phyloP scores from a whole-genome alignment of 1,140 invertebrate genomes.

The Heliconius melpomene region DNA sequence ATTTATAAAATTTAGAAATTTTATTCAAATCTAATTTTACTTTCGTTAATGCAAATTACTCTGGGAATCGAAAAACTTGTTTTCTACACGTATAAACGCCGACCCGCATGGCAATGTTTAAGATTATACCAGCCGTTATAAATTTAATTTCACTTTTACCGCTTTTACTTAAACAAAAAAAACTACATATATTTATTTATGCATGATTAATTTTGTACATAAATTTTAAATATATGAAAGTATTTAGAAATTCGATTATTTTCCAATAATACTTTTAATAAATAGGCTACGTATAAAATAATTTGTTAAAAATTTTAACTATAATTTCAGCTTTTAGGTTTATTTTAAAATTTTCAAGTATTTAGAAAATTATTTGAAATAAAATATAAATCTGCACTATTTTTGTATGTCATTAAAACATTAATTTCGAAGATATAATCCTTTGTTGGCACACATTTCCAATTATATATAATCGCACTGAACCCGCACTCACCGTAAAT shows the following conservation, averaged over 20 bases:
- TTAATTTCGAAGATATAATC: not conserved
- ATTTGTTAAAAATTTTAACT: not conserved
- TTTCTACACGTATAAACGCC: constrained; percentile 54
- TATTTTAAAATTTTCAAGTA: too few relatives aligned
- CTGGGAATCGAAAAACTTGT: constrained; percentile 61
- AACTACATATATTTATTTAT: constrained; percentile 37
- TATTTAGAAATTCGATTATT: not conserved
- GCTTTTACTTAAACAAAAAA: constrained; percentile 67
- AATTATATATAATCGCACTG: constrained; percentile 18
- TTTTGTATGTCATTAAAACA: not conserved
- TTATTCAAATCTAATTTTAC: constrained; percentile 45
- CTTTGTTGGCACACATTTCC: not conserved
- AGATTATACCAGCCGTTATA: constrained; percentile 70
- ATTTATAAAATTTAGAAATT: constrained; percentile 6
- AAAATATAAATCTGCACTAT: too few relatives aligned
- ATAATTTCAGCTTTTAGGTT: too few relatives aligned
- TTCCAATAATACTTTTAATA: too few relatives aligned
- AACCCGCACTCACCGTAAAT: constrained; percentile 75
- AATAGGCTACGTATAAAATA: too few relatives aligned
- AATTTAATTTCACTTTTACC: constrained; percentile 76
- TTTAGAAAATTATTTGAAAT: not conserved
- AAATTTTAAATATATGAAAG: not conserved
- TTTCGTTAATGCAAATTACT: constrained; percentile 59
- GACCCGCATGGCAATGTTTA: constrained; percentile 67
- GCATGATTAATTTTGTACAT: constrained; percentile 36